Percentiles rank a stretch among this genome's conserved stretches.
Evolutionary conservation across 2,797 vertebrate genomes (phyloP).

Genomic region (Tiaroga cobitis): DNA sequence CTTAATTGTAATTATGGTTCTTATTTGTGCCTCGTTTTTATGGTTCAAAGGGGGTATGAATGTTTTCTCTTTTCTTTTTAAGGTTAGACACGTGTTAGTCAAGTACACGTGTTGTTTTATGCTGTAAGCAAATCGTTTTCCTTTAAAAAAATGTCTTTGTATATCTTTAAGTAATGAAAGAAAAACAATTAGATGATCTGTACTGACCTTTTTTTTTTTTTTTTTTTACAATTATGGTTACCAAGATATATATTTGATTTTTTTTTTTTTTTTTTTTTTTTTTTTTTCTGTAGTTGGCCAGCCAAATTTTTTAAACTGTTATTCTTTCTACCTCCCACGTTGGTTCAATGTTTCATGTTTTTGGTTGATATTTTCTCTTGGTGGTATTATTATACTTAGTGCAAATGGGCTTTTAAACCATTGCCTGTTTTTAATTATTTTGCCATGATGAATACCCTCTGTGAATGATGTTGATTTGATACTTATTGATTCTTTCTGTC

Average conservation of each 20-base stretch:
- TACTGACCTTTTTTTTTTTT: not conserved
- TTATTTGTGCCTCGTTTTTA: conserved; percentile 57
- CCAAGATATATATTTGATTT: not conserved
- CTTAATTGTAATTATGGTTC: conserved; percentile 20
- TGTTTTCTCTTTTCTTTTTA: conserved; percentile 34
- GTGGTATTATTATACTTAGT: conserved; percentile 26
- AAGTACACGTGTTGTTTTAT: conserved; percentile 15
- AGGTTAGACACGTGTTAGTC: conserved; percentile 41
- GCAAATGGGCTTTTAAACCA: conserved; percentile 28
- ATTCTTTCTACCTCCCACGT: conserved; percentile 45
- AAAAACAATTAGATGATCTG: not conserved
- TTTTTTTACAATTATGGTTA: not conserved
- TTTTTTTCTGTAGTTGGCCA: not conserved
- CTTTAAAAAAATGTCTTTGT: not conserved
- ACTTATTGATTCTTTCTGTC: not conserved
- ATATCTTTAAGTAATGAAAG: not conserved
- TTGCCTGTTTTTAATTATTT: conserved; percentile 67
- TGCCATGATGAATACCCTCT: conserved; percentile 9
- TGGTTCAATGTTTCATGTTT: conserved; percentile 34
- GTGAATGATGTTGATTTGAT: conserved; percentile 24
- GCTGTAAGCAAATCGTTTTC: conserved; percentile 23
- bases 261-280: not conserved
- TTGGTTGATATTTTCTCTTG: conserved; percentile 17
- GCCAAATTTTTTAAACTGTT: conserved; percentile 28
- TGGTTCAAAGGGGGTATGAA: conserved; percentile 49